Conservation (phyloP, 2,888 invertebrate genomes). For the Nephrocerus scutellatus region DNA sequence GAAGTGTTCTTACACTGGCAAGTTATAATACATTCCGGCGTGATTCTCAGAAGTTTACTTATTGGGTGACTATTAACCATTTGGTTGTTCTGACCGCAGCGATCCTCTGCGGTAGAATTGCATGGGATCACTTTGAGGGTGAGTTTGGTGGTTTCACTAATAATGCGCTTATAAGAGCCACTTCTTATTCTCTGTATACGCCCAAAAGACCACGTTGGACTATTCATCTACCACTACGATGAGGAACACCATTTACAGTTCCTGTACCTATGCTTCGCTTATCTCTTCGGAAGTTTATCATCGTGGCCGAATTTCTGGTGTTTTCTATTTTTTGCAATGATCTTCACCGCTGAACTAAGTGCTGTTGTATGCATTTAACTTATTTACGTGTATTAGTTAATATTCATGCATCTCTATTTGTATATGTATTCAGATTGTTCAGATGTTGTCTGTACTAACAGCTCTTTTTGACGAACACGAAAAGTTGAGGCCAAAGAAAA, state of each 20-base stretch:
- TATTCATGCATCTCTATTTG: no score
- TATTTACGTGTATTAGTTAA: no score
- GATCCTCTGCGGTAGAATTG: conserved; percentile 34
- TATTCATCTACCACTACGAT: conserved; percentile 32
- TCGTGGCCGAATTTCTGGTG: conserved; percentile 56
- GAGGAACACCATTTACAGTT: conserved; percentile 40
- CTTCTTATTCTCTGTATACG: not conserved
- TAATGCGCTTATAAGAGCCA: not conserved
- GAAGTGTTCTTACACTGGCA: conserved; percentile 73
- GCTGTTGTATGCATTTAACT: conserved; percentile 58
- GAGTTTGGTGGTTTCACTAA: no score
- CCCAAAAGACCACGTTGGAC: conserved; percentile 36
- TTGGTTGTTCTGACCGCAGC: conserved; percentile 34
- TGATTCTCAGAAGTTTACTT: conserved; percentile 52
- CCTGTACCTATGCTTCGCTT: conserved; percentile 35
- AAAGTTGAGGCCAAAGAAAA: conserved; percentile 29
- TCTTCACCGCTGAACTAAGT: conserved; percentile 67
- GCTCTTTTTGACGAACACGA: conserved; percentile 43
- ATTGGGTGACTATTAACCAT: conserved; percentile 38
- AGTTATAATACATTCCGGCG: conserved; percentile 74
- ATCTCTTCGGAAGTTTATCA: conserved; percentile 36
- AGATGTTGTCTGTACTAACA: conserved; percentile 38
- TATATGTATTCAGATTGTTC: conserved; percentile 31
- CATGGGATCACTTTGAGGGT: conserved; percentile 42
- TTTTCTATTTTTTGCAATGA: conserved; percentile 67